phyloP scores from a whole-genome alignment of 2,113 vertebrate genomes.

The Brevimyrus niger region DNA sequence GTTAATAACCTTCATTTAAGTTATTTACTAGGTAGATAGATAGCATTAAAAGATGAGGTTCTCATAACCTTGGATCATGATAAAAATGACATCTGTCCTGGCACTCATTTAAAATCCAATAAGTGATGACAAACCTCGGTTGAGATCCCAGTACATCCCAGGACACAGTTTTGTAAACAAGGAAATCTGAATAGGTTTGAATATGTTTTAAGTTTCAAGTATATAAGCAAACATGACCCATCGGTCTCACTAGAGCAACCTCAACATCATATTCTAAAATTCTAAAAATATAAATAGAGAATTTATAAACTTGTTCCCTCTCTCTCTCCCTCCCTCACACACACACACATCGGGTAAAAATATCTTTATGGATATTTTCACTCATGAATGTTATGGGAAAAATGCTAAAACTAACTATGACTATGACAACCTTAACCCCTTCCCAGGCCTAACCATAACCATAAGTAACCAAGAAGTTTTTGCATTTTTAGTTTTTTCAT shows the following conservation, averaged over 20 bases:
- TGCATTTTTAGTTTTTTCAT: too few relatives aligned
- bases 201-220: background rate
- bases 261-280: background rate
- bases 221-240: background rate
- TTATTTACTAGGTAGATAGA: background rate
- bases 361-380: too few relatives aligned
- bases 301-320: too few relatives aligned
- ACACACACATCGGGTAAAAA: too few relatives aligned
- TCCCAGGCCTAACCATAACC: too few relatives aligned
- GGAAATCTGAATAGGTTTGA: background rate
- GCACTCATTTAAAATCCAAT: background rate
- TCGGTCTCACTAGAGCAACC: background rate
- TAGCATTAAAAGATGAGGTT: background rate
- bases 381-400: too few relatives aligned
- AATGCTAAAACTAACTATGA: too few relatives aligned
- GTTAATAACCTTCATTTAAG: background rate
- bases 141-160: background rate
- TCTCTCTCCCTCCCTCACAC: too few relatives aligned
- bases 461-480: too few relatives aligned
- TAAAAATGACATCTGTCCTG: background rate
- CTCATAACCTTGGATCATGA: background rate
- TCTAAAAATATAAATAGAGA: too few relatives aligned
- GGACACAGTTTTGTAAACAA: background rate
- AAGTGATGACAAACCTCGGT: background rate
- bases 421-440: too few relatives aligned